Evolutionary conservation across 1,140 invertebrate species (phyloP).

Genomic region (Daktulosphaira vitifoliae): DNA sequence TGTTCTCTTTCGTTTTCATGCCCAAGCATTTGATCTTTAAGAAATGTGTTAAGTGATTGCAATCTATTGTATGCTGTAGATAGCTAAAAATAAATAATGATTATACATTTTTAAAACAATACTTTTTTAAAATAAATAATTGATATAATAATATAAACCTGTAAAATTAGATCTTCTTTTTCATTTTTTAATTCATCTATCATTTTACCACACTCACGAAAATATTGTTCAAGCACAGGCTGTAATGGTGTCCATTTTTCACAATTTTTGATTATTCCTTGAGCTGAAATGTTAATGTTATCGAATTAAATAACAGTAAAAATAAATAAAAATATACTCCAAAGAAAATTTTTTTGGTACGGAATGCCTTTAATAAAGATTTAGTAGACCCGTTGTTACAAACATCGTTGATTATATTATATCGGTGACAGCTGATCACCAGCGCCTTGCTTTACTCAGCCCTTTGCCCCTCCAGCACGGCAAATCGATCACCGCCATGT

Average conservation of each 20-base stretch:
- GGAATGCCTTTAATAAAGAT: no score
- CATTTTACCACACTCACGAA: constrained; percentile 4
- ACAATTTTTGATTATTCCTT: constrained; percentile 20
- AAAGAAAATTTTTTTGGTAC: no score
- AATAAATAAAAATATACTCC: no score
- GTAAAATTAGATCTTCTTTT: constrained; percentile 23
- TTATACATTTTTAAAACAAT: background rate
- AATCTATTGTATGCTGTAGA: constrained; percentile 7
- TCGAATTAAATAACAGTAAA: background rate
- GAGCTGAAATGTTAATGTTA: constrained; percentile 5
- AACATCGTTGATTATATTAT: no score
- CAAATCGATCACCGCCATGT: no score
- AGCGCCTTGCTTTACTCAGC: no score
- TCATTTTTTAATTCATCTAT: constrained; percentile 12
- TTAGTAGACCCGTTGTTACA: no score
- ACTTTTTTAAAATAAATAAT: background rate
- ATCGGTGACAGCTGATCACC: no score
- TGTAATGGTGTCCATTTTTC: constrained; percentile 15
- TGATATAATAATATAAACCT: background rate
- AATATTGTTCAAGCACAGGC: constrained; percentile 9
- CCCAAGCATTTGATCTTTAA: constrained; percentile 23
- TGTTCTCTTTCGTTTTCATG: constrained; percentile 26
- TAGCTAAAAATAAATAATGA: background rate
- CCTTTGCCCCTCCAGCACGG: no score
- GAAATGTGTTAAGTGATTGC: background rate